Evolutionary conservation across 2,113 vertebrate genomes (phyloP), one percentile per base, ranked within the genome.

Genomic region (Cyanoliseus patagonus): DNA sequence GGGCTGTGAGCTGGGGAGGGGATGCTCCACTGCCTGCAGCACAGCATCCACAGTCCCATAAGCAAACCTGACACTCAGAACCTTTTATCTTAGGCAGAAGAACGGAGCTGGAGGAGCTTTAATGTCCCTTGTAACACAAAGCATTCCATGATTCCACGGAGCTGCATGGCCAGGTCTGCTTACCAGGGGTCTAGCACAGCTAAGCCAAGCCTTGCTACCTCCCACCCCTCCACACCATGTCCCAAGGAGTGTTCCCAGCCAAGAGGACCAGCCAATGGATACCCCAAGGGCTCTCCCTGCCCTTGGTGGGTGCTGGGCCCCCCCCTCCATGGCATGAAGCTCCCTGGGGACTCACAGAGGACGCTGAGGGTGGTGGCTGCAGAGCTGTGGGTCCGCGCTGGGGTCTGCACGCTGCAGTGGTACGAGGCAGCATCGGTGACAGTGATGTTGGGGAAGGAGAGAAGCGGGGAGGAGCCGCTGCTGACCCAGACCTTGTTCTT

Each of bases 301-400:
- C 39, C 28, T 6, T 0, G 33, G 8, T n/a, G 47, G 39, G 49
- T 1, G 3, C 22, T 6, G 7, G 42, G 20, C 9, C 17, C 8
- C 15, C 5, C 35, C 7, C 11, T 22, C 13, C 9, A 1, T 0
- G 13, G 4, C 11, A 2, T 7, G 1, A 15, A 44, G 47, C 6
- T 24, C 39, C 61, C 49, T 2, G 6, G 52, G 76, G 16, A 98
- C 98, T 98, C 94, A 98, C 98, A 98, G 86, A 97, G 95, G 44
- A 98, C 88, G 0, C 84, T 96, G 80, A 98, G 86, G 46, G 90
- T 89, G 92, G 94, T 25, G 14, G 97, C 95, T 47, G 55, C 72
- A 17, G 98, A 98, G 68, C 95, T 91, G 85, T 27, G 91, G 81
- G 47, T 78, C 35, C 22, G 37, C 8, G 63, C 47, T 2, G 5